phyloP scores from a whole-genome alignment of 2,113 vertebrate genomes.

The Manacus vitellinus region DNA sequence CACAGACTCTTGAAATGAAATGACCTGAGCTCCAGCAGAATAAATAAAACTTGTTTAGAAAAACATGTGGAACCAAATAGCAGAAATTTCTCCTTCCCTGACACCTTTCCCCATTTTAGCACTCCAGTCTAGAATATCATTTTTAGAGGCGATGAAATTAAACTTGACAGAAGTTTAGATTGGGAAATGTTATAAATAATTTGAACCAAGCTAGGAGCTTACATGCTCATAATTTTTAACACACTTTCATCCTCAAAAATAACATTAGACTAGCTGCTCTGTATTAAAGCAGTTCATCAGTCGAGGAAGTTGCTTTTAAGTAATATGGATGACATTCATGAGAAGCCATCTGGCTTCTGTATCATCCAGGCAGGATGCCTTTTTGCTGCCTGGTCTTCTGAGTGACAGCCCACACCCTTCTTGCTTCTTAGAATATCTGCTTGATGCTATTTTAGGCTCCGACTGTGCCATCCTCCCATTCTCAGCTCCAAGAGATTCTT shows the following conservation, averaged over 20 bases:
- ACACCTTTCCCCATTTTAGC: not conserved
- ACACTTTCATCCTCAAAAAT: slow-evolving; percentile 25
- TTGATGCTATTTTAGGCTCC: not conserved
- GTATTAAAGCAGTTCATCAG: slow-evolving; percentile 26
- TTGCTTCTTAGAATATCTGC: not conserved
- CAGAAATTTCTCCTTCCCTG: slow-evolving; percentile 2
- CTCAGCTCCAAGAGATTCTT: not conserved
- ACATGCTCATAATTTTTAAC: not conserved
- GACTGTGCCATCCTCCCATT: not conserved
- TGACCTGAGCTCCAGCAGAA: not conserved
- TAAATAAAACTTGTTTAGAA: not conserved
- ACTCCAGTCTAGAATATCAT: not conserved
- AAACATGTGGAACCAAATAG: not conserved
- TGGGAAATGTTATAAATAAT: not conserved
- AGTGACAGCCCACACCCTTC: not conserved
- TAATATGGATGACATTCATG: not conserved
- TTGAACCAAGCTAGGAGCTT: not conserved
- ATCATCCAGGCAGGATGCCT: not conserved
- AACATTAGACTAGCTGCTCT: not conserved
- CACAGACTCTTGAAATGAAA: not conserved
- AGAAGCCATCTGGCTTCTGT: slow-evolving; percentile 8
- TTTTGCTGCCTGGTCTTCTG: not conserved
- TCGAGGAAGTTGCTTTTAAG: not conserved
- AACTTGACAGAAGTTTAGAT: slow-evolving; percentile 13
- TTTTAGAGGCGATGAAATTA: slow-evolving; percentile 17